Conservation (phyloP, 1,140 invertebrate species). For the Drosophila pseudoobscura region DNA sequence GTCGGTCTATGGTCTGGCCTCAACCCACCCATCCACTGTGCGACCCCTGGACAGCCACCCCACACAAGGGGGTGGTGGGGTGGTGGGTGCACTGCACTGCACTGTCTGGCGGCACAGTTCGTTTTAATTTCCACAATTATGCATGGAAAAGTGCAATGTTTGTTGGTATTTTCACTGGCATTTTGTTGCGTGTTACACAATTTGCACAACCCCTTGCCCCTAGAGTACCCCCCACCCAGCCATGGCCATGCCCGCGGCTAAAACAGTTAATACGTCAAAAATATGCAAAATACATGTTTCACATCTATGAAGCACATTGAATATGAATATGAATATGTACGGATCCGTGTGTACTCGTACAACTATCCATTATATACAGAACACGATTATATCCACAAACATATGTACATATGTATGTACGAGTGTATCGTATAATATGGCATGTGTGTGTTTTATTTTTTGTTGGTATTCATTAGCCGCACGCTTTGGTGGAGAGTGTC, state of each 20-base stretch:
- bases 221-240: neutral
- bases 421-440: constrained; percentile 23
- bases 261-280: constrained; percentile 74
- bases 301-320: neutral
- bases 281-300: constrained; percentile 65
- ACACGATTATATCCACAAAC: constrained; percentile 13
- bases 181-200: constrained; percentile 67
- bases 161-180: constrained; percentile 61
- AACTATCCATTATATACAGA: constrained; percentile 21
- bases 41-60: constrained; percentile 1
- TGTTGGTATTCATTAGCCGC: constrained; percentile 45
- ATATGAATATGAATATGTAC: constrained; percentile 25
- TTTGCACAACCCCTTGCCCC: neutral
- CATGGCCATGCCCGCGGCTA: constrained; percentile 28
- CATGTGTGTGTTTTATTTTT: no score
- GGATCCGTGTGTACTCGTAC: constrained; percentile 24
- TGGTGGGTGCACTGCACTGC: neutral
- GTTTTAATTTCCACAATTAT: constrained; percentile 80
- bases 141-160: constrained; percentile 79
- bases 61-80: neutral
- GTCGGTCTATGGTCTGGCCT: constrained; percentile 21
- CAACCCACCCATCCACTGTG: constrained; percentile 22
- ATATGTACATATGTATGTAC: constrained; percentile 13
- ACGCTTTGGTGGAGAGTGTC: constrained; percentile 51
- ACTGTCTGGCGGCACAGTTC: constrained; percentile 62